A percentile compares a stretch with the other conserved stretches of the same genome.
Evolutionary conservation across 2,888 invertebrate genomes (phyloP).

Genomic region (Vanessa cardui): DNA sequence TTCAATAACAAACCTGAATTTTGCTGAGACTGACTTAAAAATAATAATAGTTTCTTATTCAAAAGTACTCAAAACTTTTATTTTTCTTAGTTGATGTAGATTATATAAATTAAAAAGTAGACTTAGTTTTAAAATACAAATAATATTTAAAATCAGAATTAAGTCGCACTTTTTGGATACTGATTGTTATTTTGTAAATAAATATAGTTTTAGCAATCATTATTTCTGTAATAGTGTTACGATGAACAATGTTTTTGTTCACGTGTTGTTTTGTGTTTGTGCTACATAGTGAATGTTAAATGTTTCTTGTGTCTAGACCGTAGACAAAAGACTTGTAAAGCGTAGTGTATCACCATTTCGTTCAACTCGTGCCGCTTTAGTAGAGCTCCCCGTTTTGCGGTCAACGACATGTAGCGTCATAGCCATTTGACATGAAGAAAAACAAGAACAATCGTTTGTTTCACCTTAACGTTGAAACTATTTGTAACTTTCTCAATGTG

Average conservation of each 20-base stretch:
- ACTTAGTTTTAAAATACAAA: too few species aligned
- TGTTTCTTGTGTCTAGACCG: constrained; percentile 35
- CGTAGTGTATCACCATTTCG: constrained; percentile 40
- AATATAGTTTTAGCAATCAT: too few species aligned
- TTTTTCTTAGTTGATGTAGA: too few species aligned
- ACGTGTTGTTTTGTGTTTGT: not conserved
- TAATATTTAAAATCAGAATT: too few species aligned
- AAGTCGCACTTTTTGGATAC: too few species aligned
- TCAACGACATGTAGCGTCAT: constrained; percentile 69
- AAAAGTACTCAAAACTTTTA: too few species aligned
- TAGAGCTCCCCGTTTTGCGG: constrained; percentile 49
- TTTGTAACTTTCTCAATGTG: constrained; percentile 37
- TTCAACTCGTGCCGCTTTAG: constrained; percentile 44
- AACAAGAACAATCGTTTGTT: constrained; percentile 51
- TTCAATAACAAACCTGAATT: too few species aligned
- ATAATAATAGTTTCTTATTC: too few species aligned
- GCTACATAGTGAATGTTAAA: constrained; percentile 16
- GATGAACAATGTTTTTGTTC: not conserved
- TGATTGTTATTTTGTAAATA: too few species aligned
- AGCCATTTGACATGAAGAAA: constrained; percentile 70
- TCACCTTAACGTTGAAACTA: constrained; percentile 42
- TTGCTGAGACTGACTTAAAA: too few species aligned
- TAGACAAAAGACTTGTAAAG: constrained; percentile 29
- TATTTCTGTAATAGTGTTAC: not conserved
- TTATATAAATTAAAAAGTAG: too few species aligned